phyloP scores from a whole-genome alignment of 2,113 vertebrate genomes.

The Chinchilla lanigera region DNA sequence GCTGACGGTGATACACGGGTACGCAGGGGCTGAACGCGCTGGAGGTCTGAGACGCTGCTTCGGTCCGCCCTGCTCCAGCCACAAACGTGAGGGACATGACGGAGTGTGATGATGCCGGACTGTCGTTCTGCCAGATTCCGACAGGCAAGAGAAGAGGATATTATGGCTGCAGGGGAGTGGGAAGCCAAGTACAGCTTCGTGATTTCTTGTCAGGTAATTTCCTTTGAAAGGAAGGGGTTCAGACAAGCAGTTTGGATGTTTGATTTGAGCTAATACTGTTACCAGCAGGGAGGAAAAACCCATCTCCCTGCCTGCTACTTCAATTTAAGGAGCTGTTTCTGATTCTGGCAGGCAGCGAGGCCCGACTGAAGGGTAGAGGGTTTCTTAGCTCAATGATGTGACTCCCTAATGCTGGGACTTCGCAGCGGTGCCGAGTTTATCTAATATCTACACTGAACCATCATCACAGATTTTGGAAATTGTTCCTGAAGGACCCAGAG shows the following conservation, averaged over 20 bases:
- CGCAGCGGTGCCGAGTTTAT: not conserved
- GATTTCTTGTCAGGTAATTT: not conserved
- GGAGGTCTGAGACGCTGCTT: not conserved
- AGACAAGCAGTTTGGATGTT: not conserved
- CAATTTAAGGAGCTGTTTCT: not conserved
- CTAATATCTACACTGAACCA: not conserved
- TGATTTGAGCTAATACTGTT: not conserved
- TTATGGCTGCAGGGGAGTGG: not conserved
- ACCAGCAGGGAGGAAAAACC: not conserved
- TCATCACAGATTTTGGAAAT: not conserved
- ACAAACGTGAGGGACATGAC: rapidly evolving
- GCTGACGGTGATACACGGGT: not conserved
- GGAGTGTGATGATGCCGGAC: rapidly evolving
- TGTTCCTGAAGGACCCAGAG: not conserved
- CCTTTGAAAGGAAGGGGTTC: not conserved
- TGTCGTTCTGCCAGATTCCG: not conserved
- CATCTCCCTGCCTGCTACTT: not conserved
- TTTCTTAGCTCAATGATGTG: not conserved
- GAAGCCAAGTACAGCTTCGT: not conserved
- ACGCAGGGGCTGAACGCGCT: rapidly evolving
- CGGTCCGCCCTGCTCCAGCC: rapidly evolving
- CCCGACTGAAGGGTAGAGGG: not conserved
- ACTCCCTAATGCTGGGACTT: not conserved
- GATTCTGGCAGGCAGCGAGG: not conserved
- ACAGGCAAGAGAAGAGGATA: not conserved